phyloP scores from a whole-genome alignment of 2,113 vertebrate genomes.

The Syrrhaptes paradoxus region DNA sequence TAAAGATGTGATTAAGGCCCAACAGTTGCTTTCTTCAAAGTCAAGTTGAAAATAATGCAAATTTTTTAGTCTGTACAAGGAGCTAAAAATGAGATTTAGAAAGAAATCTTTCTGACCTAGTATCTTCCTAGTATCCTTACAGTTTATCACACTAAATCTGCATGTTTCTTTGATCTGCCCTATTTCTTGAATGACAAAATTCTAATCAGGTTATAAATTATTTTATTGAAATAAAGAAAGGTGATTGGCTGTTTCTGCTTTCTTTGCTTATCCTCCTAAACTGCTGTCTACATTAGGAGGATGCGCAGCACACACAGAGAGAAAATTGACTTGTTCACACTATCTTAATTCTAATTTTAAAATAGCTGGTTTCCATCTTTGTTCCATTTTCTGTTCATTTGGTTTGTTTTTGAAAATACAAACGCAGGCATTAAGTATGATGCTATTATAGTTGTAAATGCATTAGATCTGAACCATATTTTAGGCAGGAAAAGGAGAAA shows the following conservation, averaged over 20 bases:
- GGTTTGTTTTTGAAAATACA: not conserved
- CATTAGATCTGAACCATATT: not conserved
- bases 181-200: not conserved
- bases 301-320: not conserved
- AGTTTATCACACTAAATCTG: not conserved
- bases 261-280: not conserved
- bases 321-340: not conserved
- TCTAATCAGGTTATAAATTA: not conserved
- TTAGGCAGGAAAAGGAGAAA: not conserved
- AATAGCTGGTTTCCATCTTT: not conserved
- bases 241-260: rapidly evolving
- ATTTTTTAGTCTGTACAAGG: not conserved
- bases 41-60: not conserved
- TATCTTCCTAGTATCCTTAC: not conserved
- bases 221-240: not conserved
- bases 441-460: not conserved
- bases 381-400: not conserved
- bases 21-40: not conserved
- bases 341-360: not conserved
- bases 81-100: not conserved
- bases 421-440: not conserved
- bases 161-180: not conserved
- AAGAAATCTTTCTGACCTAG: not conserved
- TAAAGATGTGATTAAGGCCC: not conserved
- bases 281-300: not conserved